A percentile compares a stretch with the other conserved stretches of the same genome.
phyloP scores from a whole-genome alignment of 1,140 invertebrate species.

The Delia radicum region DNA sequence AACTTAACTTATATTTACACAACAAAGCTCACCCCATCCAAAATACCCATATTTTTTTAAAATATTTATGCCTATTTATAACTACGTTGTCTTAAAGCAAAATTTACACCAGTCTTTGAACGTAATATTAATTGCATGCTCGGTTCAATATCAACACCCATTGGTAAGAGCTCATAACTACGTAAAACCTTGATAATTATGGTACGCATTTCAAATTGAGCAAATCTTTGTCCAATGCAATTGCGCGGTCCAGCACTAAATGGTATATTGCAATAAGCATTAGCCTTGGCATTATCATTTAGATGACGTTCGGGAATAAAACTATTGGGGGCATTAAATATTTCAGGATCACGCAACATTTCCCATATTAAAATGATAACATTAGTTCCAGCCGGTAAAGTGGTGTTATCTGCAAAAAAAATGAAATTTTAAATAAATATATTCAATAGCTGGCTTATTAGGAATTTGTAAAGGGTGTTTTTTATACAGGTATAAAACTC shows the following conservation, averaged over 20 bases:
- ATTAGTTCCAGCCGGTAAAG: slow-evolving; percentile 51
- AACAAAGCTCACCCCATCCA: too few species aligned
- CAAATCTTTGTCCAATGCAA: slow-evolving; percentile 65
- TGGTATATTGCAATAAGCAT: slow-evolving; percentile 58
- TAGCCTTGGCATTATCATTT: neutral
- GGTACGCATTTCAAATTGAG: slow-evolving; percentile 53
- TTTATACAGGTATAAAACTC: too few species aligned
- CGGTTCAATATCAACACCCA: slow-evolving; percentile 37
- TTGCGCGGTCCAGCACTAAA: slow-evolving; percentile 76
- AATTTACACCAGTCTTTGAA: slow-evolving; percentile 40
- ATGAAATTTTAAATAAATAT: too few species aligned
- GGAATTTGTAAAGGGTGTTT: too few species aligned
- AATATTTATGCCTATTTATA: too few species aligned
- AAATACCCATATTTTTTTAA: too few species aligned
- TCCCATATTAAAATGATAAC: slow-evolving; percentile 56
- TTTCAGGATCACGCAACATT: slow-evolving; percentile 35
- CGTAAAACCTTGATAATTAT: slow-evolving; percentile 49
- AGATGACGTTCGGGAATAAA: slow-evolving; percentile 64
- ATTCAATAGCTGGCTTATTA: too few species aligned
- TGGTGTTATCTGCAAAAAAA: slow-evolving; percentile 5
- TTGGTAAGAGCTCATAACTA: slow-evolving; percentile 41
- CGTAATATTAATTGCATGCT: slow-evolving; percentile 45
- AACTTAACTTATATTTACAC: too few species aligned
- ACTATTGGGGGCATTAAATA: slow-evolving; percentile 38
- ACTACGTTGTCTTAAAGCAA: slow-evolving; percentile 33